A percentile compares a stretch with the other conserved stretches of the same genome.
Evolutionary conservation across 2,113 vertebrate species (phyloP).

Genomic region (Cariama cristata): DNA sequence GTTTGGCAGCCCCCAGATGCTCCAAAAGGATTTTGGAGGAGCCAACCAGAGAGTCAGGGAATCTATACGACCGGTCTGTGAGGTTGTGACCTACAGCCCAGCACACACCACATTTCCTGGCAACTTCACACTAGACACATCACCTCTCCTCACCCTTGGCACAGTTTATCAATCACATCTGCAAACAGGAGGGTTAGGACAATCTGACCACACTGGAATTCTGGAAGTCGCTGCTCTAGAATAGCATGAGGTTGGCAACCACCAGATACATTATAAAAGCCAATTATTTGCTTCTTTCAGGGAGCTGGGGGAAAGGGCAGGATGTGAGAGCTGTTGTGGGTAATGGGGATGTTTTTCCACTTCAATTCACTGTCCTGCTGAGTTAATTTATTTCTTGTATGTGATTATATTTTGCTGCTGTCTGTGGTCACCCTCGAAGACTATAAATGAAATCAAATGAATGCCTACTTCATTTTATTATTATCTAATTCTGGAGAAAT

Average conservation of each 20-base stretch:
- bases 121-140: not conserved
- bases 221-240: not conserved
- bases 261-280: not conserved
- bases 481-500: not conserved
- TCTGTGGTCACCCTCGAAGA: not conserved
- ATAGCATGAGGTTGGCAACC: not conserved
- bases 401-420: not conserved
- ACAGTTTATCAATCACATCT: not conserved
- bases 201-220: not conserved
- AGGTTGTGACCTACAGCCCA: not conserved
- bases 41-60: not conserved
- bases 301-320: not conserved
- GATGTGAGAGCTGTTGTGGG: not conserved
- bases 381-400: not conserved
- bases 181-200: not conserved
- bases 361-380: not conserved
- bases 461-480: not conserved
- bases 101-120: not conserved
- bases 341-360: not conserved
- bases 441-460: not conserved
- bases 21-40: not conserved
- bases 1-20: not conserved
- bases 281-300: not conserved
- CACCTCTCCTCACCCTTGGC: not conserved
- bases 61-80: not conserved